Percentiles rank a stretch among this genome's conserved stretches.
Conservation (phyloP, 1,140 invertebrate genomes). For the Lutraria rhynchaena region DNA sequence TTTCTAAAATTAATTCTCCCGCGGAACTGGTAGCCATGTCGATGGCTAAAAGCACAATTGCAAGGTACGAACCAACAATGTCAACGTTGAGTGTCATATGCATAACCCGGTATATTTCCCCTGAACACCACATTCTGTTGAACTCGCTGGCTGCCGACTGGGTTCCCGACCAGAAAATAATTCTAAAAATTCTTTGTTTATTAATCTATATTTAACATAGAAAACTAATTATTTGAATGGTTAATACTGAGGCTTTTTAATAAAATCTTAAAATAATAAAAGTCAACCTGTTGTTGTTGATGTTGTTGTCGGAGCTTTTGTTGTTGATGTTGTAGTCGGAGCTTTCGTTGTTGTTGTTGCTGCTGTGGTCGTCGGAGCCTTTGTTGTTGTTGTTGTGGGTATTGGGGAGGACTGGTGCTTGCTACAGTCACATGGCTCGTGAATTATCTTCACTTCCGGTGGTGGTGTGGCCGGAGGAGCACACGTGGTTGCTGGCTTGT, state of each 20-base stretch:
- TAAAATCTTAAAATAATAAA: neutral
- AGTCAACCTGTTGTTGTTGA: slow-evolving; percentile 7
- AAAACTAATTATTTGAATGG: neutral
- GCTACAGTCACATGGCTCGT: slow-evolving; percentile 43
- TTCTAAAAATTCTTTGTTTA: too few relatives aligned
- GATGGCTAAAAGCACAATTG: too few relatives aligned
- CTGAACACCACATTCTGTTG: too few relatives aligned
- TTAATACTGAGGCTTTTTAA: too few relatives aligned
- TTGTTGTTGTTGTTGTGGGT: slow-evolving; percentile 6
- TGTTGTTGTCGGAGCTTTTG: neutral
- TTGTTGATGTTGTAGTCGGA: neutral
- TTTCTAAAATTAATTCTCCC: too few relatives aligned
- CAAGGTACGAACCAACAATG: too few relatives aligned
- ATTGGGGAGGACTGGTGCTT: neutral
- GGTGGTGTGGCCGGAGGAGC: slow-evolving; percentile 30
- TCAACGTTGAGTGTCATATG: too few relatives aligned
- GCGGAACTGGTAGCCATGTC: too few relatives aligned
- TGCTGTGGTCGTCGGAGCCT: neutral
- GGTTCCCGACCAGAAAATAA: too few relatives aligned
- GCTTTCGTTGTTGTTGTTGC: slow-evolving; percentile 2
- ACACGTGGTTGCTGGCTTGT: slow-evolving; percentile 14
- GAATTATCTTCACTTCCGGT: slow-evolving; percentile 38
- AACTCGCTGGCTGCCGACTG: too few relatives aligned
- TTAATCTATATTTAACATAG: neutral
- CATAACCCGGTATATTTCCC: too few relatives aligned